phyloP scores from a whole-genome alignment of 1,140 invertebrate species.

The Protaetia brevitarsis region DNA sequence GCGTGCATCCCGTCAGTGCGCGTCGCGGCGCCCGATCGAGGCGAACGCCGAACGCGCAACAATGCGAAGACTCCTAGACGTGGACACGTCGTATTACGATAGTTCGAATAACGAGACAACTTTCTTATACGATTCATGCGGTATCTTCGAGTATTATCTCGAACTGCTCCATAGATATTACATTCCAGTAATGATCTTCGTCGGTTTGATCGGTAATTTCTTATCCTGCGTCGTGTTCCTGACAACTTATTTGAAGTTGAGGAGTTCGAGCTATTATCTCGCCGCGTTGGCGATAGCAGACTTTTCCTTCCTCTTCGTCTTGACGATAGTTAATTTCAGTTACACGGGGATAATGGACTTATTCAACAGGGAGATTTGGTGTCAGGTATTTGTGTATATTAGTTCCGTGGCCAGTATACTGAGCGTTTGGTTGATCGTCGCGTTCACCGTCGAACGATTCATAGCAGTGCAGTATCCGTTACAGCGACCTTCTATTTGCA shows the following conservation, averaged over 20 bases:
- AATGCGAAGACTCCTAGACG: not conserved
- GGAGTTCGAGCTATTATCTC: constrained; percentile 77
- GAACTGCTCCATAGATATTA: constrained; percentile 54
- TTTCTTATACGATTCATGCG: not conserved
- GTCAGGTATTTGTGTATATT: constrained; percentile 70
- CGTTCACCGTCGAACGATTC: constrained; percentile 83
- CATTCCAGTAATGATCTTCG: constrained; percentile 63
- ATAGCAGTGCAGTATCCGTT: constrained; percentile 80
- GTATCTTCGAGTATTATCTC: not conserved
- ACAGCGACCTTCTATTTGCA: constrained; percentile 72
- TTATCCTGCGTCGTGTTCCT: constrained; percentile 73
- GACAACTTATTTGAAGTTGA: constrained; percentile 64
- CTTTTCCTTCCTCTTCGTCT: constrained; percentile 65
- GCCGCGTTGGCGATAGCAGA: constrained; percentile 74
- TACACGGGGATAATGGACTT: constrained; percentile 55
- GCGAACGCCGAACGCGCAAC: not conserved
- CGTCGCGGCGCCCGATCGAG: not conserved
- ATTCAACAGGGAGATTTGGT: constrained; percentile 64
- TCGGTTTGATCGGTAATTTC: constrained; percentile 60
- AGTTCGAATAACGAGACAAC: not conserved
- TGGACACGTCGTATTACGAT: not conserved
- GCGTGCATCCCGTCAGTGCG: not conserved
- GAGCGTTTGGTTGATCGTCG: constrained; percentile 80
- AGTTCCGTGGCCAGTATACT: constrained; percentile 68
- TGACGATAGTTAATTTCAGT: constrained; percentile 66